Percentiles rank a stretch among this genome's conserved stretches.
These are phyloP conservation scores for Bemisia tabaci DNA, from an alignment of 1,140 invertebrate species.

Conservation along the genomic window DNA sequence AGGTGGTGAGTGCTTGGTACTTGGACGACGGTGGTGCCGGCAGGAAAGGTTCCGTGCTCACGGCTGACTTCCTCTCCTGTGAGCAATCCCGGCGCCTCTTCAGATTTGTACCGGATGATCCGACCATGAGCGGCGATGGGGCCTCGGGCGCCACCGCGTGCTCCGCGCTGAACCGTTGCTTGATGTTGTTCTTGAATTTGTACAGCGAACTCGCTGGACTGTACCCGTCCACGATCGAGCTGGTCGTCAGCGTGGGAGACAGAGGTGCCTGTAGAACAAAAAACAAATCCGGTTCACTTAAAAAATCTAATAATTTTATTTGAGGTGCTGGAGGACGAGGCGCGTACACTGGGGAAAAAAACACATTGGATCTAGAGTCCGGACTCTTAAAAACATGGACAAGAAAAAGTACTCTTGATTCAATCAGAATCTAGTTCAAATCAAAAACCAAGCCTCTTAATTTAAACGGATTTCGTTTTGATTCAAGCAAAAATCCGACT, in stretches of 20 bases:
- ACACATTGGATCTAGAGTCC: too few species aligned
- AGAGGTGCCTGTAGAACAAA: background rate
- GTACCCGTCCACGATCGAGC: conserved; percentile 32
- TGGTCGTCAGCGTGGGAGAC: conserved; percentile 29
- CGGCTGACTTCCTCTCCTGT: conserved; percentile 3
- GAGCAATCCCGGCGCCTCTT: conserved; percentile 5
- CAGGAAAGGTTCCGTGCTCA: background rate
- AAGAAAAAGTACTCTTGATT: too few species aligned
- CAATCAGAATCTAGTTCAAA: too few species aligned
- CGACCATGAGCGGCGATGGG: background rate
- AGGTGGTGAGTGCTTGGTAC: background rate
- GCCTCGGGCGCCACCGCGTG: conserved; percentile 1
- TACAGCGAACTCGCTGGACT: conserved; percentile 41
- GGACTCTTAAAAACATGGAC: too few species aligned
- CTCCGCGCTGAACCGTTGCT: conserved; percentile 55
- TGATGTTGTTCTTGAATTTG: conserved; percentile 92
- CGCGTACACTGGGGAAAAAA: too few species aligned
- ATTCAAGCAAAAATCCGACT: too few species aligned
- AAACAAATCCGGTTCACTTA: too few species aligned
- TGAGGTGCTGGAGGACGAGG: too few species aligned
- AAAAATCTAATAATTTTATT: too few species aligned
- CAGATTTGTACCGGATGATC: background rate
- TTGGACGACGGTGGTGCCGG: background rate
- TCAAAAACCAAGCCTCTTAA: too few species aligned
- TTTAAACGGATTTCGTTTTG: too few species aligned